Conservation (phyloP, 2,888 invertebrate species). For the Digitonthophagus gazella region DNA sequence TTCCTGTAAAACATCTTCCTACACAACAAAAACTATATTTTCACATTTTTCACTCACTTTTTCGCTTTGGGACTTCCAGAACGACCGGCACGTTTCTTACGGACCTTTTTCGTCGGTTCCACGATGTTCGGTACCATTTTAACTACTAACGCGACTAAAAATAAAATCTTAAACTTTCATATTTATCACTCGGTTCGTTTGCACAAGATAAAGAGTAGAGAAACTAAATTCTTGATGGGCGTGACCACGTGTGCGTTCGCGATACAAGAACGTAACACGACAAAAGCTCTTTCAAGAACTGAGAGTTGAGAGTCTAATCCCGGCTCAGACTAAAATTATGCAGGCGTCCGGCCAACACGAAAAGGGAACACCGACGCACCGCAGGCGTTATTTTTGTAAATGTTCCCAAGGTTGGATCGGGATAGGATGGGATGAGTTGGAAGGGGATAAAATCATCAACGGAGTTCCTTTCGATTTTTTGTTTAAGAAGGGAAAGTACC, state of each 20-base stretch:
- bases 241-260: constrained; percentile 1
- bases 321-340: constrained; percentile 10
- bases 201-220: not conserved
- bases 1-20: not conserved
- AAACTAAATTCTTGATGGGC: constrained; percentile 1
- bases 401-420: constrained; percentile 10
- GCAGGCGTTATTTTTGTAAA: constrained; percentile 7
- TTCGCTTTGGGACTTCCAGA: not conserved
- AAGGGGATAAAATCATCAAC: not conserved
- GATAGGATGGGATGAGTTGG: constrained; percentile 4
- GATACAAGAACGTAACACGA: not conserved
- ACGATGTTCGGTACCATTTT: not conserved
- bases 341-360: not conserved
- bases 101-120: not conserved
- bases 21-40: not conserved
- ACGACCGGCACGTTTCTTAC: not conserved
- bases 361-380: not conserved
- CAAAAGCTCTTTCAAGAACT: not conserved
- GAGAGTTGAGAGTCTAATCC: constrained; percentile 9
- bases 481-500: not conserved
- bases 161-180: not conserved
- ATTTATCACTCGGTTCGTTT: not conserved
- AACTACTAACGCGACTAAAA: not conserved
- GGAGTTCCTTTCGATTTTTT: not conserved
- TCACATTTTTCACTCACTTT: not conserved